Percentiles rank a stretch among this genome's conserved stretches.
Conservation (phyloP, 2,797 vertebrate species). For the Oryzias sinensis region DNA sequence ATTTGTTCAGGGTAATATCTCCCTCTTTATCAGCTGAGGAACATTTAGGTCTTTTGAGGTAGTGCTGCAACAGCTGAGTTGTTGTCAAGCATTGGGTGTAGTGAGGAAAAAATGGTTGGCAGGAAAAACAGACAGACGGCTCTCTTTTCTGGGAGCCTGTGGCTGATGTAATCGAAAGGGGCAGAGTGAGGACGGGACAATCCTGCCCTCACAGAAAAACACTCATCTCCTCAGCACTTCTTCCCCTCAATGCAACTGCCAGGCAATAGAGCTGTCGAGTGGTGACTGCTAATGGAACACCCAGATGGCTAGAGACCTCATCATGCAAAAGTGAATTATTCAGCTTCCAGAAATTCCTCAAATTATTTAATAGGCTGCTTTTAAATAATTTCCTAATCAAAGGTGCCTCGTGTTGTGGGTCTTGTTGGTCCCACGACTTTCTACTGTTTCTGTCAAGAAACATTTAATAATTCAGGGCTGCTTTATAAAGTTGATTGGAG, state of each 20-base stretch:
- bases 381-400: constrained; percentile 33
- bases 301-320: constrained; percentile 74
- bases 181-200: constrained; percentile 64
- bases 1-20: not conserved
- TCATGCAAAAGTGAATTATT: constrained; percentile 78
- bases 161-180: constrained; percentile 73
- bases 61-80: constrained; percentile 23
- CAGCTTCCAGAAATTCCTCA: constrained; percentile 71
- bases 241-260: constrained; percentile 33
- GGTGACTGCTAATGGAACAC: constrained; percentile 72
- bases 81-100: constrained; percentile 38
- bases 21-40: constrained; percentile 20
- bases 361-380: constrained; percentile 76
- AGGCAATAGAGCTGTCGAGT: constrained; percentile 59
- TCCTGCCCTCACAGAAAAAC: constrained; percentile 21
- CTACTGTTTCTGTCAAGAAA: constrained; percentile 19
- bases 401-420: constrained; percentile 33
- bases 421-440: constrained; percentile 33
- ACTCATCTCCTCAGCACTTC: constrained; percentile 40
- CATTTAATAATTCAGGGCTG: constrained; percentile 33
- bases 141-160: constrained; percentile 43
- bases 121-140: constrained; percentile 37
- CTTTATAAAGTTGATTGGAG: constrained; percentile 27
- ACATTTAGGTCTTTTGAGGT: constrained; percentile 33
- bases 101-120: constrained; percentile 26